Base-by-base conservation (phyloP, 1,140 invertebrate genomes). In the Drosophila sp. region DNA sequence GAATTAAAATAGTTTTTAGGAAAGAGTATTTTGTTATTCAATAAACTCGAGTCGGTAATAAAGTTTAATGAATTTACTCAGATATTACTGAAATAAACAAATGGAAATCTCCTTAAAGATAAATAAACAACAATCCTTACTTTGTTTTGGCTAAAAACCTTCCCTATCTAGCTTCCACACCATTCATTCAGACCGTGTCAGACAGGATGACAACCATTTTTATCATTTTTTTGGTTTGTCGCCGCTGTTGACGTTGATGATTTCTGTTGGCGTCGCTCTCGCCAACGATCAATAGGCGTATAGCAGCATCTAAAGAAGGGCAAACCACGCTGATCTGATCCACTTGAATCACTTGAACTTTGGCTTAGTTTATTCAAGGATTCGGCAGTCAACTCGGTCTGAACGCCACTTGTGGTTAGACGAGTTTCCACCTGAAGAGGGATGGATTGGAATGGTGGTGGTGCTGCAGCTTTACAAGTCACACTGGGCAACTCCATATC, bases 281-380 rank as follows among this genome's bases (percentile, higher is more conserved):
- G 91, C 91, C 91, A 92, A 30, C 89, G 86, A 79, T 91, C 91
- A 30, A 92, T 79, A 17, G 91, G 90, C 67, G 91, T 92, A 44
- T 92, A 92, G 66, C 91, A 92, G 74, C 91, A 92, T 55, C 90
- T 87, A 63, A 92, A 92, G 64, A 92, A 86, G 35, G 91, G 89
- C 29, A 86, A 72, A 38, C 72, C 71, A 40, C 70, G 44, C 55
- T 65, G 32, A 50, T 50, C 66, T 25, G 44, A 67, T 40, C 80
- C 44, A 41, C 61, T 76, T 40, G 66, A 76, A 62, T 66, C 64
- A 33, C 73, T 86, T 44, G 47, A 40, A 44, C 70, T 60, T 60
- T 70, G 66, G 47, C 80, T 89, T 23, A 84, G 60, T 70, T 89
- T 80, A 33, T 79, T 79, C 70, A 87, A 66, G 10, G 84, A 89